Base-by-base conservation (phyloP, 2,797 vertebrate species). In the Eulemur coronatus region DNA sequence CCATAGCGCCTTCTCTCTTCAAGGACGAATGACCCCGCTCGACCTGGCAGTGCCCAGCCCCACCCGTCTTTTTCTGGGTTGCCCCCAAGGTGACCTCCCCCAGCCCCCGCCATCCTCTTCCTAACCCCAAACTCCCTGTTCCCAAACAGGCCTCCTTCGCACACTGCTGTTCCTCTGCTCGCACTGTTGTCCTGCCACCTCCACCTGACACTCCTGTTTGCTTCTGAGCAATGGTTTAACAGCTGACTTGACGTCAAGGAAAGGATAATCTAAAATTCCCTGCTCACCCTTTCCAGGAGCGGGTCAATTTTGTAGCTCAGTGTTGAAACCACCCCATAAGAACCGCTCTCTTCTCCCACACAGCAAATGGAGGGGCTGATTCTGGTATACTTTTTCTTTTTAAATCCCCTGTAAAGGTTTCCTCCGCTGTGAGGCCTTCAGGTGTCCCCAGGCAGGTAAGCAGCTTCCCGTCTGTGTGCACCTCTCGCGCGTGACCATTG, bases 91-190 rank as follows among this genome's bases (percentile, higher is more conserved):
- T 5, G 48, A 38, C 69, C 48, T 28, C 43, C 7, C 26, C 69
- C n/a, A 2, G 6, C 35, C 1, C 22, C 28, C 0, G 1, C 22
- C 55, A 52, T 13, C 26, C 48, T 22, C 30, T 17, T 9, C n/a
- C 35, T n/a, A 12, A 63, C 35, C 28, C 65, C 28, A n/a, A 17
- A 52, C 33, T 24, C 33, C 41, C 46, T 52, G 28, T 12, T 3
- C n/a, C 7, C 11, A 13, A 7, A 10, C 61, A 26, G 67, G 12
- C 18, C 41, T 52, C 1, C 2, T 20, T 4, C 2, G n/a, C 15
- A 4, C 28, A 0, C 22, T 1, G 5, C 43, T 5, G 28, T 1
- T 28, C 73, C 73, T 52, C 35, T 18, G 81, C 65, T 5, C 0
- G 9, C 9, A 8, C 0, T 3, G 22, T 10, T 52, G 50, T 24